phyloP scores from a whole-genome alignment of 2,113 vertebrate genomes.

The Polypterus bichir region DNA sequence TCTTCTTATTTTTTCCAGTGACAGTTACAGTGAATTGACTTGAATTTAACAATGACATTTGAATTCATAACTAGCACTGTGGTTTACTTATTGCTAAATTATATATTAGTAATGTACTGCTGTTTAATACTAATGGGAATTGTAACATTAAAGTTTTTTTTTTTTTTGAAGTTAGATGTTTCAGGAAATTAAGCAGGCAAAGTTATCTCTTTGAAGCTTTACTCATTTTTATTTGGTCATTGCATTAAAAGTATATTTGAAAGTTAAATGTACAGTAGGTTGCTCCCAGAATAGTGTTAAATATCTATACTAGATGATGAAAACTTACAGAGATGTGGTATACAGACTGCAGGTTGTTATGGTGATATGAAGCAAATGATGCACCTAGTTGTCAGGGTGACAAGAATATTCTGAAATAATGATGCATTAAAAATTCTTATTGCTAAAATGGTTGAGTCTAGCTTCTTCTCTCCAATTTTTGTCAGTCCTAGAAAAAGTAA shows the following conservation, averaged over 20 bases:
- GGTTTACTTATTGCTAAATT: neutral
- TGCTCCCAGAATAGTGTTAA: conserved; percentile 1
- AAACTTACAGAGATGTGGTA: conserved; percentile 4
- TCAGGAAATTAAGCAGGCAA: too few species aligned
- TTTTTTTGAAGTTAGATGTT: neutral
- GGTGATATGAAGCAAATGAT: conserved; percentile 1
- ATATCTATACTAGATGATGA: conserved; percentile 4
- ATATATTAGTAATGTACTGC: neutral
- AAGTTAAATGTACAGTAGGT: neutral
- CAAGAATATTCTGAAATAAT: conserved; percentile 7
- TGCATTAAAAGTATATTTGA: too few species aligned
- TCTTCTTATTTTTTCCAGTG: too few species aligned
- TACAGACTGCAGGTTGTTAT: conserved; percentile 6
- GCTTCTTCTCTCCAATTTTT: too few species aligned
- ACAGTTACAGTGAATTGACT: neutral
- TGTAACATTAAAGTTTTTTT: neutral
- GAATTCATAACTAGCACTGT: neutral
- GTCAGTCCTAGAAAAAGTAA: too few species aligned
- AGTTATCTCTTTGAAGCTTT: neutral
- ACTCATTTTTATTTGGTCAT: neutral
- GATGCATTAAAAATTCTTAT: conserved; percentile 10
- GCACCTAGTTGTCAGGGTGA: conserved; percentile 9
- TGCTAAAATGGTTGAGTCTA: conserved; percentile 14
- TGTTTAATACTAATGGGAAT: neutral
- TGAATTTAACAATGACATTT: neutral